Evolutionary conservation across 2,113 vertebrate species (phyloP), one percentile per base, ranked within the genome.

Genomic region (Corythornis cristatus): DNA sequence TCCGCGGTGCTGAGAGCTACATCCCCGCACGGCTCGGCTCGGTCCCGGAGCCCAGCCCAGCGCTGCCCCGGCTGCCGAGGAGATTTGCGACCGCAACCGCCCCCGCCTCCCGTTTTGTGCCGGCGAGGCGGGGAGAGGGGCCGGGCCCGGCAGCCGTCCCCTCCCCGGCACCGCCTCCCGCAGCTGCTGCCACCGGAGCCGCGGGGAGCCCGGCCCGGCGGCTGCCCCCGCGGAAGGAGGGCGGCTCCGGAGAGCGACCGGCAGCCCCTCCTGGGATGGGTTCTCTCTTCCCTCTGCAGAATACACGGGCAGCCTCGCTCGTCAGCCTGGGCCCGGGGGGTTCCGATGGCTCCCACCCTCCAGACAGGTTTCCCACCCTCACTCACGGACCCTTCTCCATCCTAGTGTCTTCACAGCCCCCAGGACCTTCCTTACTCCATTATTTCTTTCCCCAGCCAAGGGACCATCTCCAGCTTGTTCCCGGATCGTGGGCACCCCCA

Each of bases 1-100:
- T 97, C 97, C 97, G 77, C 88, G 97, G 97, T 97, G 95, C 97
- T 97, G 97, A 97, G 96, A 70, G 16, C 94, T 78, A 85, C 94
- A 83, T 92, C 83, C 82, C 40, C 16, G 16, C 25, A 8, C 76
- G 78, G 35, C 33, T 42, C 46, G 83, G 9, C 54, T 42, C 62
- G 14, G 54, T 2, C 33, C 40, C 11, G n/a, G 48, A 53, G 72
- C 40, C 43, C 46, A 6, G 26, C 51, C 60, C 78, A 22, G 19
- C 43, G 18, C 56, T 23, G 46, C 58, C 31, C 42, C 40, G n/a
- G 84, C 60, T 46, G 29, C 53, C 31, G 37, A 71, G 62, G 35
- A 84, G 65, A 5, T 64, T 67, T 89, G 68, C 22, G 25, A 46
- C 25, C 57, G 46, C 5, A 5, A 37, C 53, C 58, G 51, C 72